A percentile compares a stretch with the other conserved stretches of the same genome.
Evolutionary conservation across 2,113 vertebrate species (phyloP).

Genomic region (Lates calcarifer): DNA sequence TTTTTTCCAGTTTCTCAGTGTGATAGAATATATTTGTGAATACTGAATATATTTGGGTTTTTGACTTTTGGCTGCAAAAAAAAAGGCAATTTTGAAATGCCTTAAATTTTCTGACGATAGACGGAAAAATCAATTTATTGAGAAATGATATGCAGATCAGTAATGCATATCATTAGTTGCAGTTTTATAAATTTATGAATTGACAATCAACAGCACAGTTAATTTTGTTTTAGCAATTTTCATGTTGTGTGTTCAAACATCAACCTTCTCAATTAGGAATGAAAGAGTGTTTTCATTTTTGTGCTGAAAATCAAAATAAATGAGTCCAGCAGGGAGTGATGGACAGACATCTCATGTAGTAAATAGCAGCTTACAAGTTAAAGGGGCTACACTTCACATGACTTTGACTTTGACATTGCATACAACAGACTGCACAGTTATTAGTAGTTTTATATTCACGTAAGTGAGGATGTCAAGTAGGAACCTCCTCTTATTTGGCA

Average conservation of each 20-base stretch:
- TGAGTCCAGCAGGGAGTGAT: not conserved
- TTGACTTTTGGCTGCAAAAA: too few species aligned
- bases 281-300: not conserved
- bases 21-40: too few species aligned
- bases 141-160: too few species aligned
- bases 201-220: not conserved
- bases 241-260: not conserved
- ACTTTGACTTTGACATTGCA: constrained; percentile 55
- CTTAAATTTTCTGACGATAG: too few species aligned
- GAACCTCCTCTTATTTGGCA: constrained; percentile 48
- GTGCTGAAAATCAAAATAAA: not conserved
- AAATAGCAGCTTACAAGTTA: constrained; percentile 11
- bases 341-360: not conserved
- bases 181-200: not conserved
- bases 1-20: too few species aligned
- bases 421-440: constrained; percentile 24
- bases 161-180: not conserved
- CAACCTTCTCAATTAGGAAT: not conserved
- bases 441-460: constrained; percentile 57
- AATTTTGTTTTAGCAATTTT: not conserved
- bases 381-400: constrained; percentile 3
- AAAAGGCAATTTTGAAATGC: too few species aligned
- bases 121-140: too few species aligned
- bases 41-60: too few species aligned
- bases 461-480: constrained; percentile 51